Evolutionary conservation across 2,797 vertebrate species (phyloP).

Genomic region (Tadarida brasiliensis): DNA sequence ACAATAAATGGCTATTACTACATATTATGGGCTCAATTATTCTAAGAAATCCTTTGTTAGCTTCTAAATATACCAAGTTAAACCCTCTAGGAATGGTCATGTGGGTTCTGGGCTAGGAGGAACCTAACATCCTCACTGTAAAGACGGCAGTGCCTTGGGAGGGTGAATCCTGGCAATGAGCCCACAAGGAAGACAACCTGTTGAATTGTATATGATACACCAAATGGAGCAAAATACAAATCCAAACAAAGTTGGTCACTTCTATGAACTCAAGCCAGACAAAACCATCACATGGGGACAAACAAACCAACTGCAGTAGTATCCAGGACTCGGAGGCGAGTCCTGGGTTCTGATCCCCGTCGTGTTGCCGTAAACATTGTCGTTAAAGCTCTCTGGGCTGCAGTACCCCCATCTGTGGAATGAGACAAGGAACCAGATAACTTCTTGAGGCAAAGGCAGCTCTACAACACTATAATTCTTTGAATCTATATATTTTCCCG

Average conservation of each 20-base stretch:
- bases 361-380: neutral
- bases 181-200: neutral
- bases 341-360: neutral
- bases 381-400: neutral
- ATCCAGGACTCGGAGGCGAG: neutral
- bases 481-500: neutral
- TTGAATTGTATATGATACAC: neutral
- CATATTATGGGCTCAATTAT: conserved; percentile 4
- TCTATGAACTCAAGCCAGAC: conserved; percentile 12
- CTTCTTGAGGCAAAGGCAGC: neutral
- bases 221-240: conserved; percentile 40
- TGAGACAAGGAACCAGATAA: neutral
- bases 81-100: neutral
- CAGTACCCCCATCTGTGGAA: neutral
- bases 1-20: conserved; percentile 25
- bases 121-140: neutral
- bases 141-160: neutral
- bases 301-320: neutral
- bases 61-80: conserved; percentile 34
- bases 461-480: neutral
- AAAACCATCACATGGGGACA: neutral
- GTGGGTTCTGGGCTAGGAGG: neutral
- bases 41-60: conserved; percentile 52
- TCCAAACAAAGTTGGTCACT: neutral
- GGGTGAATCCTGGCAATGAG: neutral